Conservation (phyloP, 2,113 vertebrate genomes). For the Scomber scombrus region DNA sequence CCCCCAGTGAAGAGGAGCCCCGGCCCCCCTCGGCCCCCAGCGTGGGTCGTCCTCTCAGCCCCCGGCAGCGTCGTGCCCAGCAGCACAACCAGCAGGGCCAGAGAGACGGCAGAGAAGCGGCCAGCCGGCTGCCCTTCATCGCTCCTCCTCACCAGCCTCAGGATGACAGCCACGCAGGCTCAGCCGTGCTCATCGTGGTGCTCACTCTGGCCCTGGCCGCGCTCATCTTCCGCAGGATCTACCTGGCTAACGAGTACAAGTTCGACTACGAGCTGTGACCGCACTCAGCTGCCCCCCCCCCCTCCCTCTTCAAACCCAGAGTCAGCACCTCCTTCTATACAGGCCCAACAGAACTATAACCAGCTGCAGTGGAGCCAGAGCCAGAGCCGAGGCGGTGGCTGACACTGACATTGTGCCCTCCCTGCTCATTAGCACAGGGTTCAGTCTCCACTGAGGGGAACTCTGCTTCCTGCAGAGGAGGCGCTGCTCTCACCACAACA, state of each 20-base stretch:
- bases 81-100: constrained; percentile 82
- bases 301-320: not conserved
- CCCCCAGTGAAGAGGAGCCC: constrained; percentile 61
- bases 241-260: constrained; percentile 93
- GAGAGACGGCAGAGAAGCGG: constrained; percentile 76
- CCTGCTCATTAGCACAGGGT: constrained; percentile 1
- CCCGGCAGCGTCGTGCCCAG: constrained; percentile 91
- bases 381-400: constrained; percentile 1
- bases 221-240: constrained; percentile 96
- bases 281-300: not conserved
- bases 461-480: constrained; percentile 57
- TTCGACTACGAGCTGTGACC: constrained; percentile 94
- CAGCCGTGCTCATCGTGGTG: constrained; percentile 90
- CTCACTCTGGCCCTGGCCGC: constrained; percentile 93
- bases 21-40: constrained; percentile 46
- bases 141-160: constrained; percentile 83
- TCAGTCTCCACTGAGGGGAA: constrained; percentile 22
- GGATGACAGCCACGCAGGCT: constrained; percentile 86
- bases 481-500: constrained; percentile 4
- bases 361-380: constrained; percentile 20
- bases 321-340: not conserved
- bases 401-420: constrained; percentile 5
- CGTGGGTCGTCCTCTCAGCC: constrained; percentile 85
- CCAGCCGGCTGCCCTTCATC: constrained; percentile 79
- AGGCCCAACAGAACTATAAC: constrained; percentile 24